Base-by-base conservation (phyloP, 2,888 invertebrate genomes). In the Trichacis sp. region DNA sequence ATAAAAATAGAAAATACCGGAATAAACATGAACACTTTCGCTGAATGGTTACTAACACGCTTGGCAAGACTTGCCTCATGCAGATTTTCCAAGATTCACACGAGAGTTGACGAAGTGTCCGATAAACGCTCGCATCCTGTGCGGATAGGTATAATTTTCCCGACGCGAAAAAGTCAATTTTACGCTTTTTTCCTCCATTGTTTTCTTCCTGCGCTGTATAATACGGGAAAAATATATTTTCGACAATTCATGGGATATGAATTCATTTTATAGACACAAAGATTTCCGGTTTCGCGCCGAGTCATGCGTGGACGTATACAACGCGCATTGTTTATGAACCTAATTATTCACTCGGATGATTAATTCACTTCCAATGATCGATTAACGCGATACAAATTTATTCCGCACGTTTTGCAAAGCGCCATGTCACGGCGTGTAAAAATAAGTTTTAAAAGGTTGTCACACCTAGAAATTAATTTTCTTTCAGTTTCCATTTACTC, bases 21-120 rank as follows among this genome's bases (percentile, higher is more conserved):
- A 67, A 67, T 67, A 54, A 63, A 62, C 64, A 60, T 64, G 60
- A 54, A 57, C 60, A 64, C 68, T 68, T 68, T 68, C 68, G 68
- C 68, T 64, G 60, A 61, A 64, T 64, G 29, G 68, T 64, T 64
- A 64, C 57, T 54, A 68, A 64, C 68, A 68, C 68, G 60, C 60
- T 68, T 57, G 68, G 57, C 57, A 60, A 68, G 64, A 64, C 53
- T 49, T 33, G 63, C 59, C 63, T 56, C 48, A 63, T 63, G 67
- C 59, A 63, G 56, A 67, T 67, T 63, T 67, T 67, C 67, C 63
- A 38, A 60, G 67, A 67, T 67, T 67, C 60, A 63, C 63, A 42
- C 53, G 58, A 66, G 54, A 50, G 57, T 51, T 33, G 47, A 49
- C 48, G 29, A 46, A 17, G 46, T 58, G 20, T 45, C 20, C 19